phyloP scores from a whole-genome alignment of 2,888 invertebrate species.

The Plagodis dolabraria region DNA sequence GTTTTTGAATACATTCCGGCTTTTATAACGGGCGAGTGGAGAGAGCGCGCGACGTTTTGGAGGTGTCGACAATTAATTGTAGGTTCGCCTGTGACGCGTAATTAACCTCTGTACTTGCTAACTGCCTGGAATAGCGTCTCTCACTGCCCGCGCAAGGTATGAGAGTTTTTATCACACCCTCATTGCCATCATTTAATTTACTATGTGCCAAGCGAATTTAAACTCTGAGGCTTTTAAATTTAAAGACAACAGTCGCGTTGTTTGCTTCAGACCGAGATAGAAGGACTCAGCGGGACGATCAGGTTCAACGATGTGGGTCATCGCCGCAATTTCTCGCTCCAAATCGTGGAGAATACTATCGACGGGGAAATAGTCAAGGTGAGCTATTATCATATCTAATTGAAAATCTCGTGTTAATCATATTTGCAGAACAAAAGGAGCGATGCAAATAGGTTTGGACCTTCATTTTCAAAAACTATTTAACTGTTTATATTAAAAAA shows the following conservation, averaged over 20 bases:
- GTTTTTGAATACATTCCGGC: slow-evolving; percentile 56
- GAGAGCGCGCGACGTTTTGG: slow-evolving; percentile 36
- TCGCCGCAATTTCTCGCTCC: slow-evolving; percentile 93
- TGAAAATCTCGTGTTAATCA: not conserved
- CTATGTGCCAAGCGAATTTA: slow-evolving; percentile 30
- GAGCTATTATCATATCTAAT: slow-evolving; percentile 38
- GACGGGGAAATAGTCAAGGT: slow-evolving; percentile 95
- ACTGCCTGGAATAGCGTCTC: slow-evolving; percentile 40
- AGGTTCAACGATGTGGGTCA: slow-evolving; percentile 94
- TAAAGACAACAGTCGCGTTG: slow-evolving; percentile 54
- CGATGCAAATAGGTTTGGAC: no score
- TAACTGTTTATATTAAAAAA: no score
- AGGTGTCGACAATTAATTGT: slow-evolving; percentile 56
- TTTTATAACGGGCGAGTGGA: slow-evolving; percentile 50
- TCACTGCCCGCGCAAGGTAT: slow-evolving; percentile 32
- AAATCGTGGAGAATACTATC: slow-evolving; percentile 95
- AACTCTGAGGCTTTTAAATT: slow-evolving; percentile 41
- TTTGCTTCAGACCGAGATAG: slow-evolving; percentile 91
- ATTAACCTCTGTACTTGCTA: slow-evolving; percentile 54
- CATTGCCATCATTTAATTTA: slow-evolving; percentile 12
- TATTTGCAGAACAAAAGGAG: not conserved
- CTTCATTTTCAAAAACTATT: no score
- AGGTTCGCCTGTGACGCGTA: slow-evolving; percentile 57
- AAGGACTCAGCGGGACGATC: slow-evolving; percentile 94
- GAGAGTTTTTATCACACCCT: slow-evolving; percentile 33